Conservation (phyloP, 2,888 invertebrate species). For the Diarsia rubi region DNA sequence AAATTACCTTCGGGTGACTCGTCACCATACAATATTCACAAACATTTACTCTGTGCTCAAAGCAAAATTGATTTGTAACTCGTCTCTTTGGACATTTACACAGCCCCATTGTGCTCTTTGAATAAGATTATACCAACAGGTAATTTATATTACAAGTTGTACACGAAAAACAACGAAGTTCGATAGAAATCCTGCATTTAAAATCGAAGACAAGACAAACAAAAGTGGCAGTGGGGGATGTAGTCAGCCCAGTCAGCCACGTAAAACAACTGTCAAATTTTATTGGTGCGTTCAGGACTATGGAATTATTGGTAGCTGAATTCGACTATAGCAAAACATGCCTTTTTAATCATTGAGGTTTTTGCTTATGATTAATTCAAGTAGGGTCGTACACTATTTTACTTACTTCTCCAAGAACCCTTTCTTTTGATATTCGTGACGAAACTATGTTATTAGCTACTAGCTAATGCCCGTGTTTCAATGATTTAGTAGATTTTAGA, state of each 20-base stretch:
- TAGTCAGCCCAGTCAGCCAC: conserved; percentile 76
- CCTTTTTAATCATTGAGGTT: no score
- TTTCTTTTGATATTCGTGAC: background rate
- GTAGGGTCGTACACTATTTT: background rate
- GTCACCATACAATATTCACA: conserved; percentile 99
- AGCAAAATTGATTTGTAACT: conserved; percentile 99
- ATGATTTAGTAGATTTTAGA: background rate
- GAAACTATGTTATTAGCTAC: background rate
- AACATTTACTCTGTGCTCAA: conserved; percentile 99
- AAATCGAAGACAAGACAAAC: conserved; percentile 69
- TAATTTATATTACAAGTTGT: conserved; percentile 41
- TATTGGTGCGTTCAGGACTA: conserved; percentile 32
- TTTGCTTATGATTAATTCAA: background rate
- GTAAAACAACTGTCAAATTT: conserved; percentile 76
- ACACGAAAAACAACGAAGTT: conserved; percentile 43
- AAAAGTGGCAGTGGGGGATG: conserved; percentile 62
- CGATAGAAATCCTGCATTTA: conserved; percentile 49
- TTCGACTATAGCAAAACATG: conserved; percentile 7
- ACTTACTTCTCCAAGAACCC: background rate
- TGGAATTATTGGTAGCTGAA: background rate
- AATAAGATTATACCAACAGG: conserved; percentile 23
- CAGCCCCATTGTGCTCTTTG: conserved; percentile 94
- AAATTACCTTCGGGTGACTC: conserved; percentile 97
- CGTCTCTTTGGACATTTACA: conserved; percentile 99
- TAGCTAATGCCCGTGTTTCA: background rate